Percentiles rank a stretch among this genome's conserved stretches.
These are phyloP conservation scores for Uria aalge DNA, from an alignment of 2,113 vertebrate genomes.

Conservation along the genomic window DNA sequence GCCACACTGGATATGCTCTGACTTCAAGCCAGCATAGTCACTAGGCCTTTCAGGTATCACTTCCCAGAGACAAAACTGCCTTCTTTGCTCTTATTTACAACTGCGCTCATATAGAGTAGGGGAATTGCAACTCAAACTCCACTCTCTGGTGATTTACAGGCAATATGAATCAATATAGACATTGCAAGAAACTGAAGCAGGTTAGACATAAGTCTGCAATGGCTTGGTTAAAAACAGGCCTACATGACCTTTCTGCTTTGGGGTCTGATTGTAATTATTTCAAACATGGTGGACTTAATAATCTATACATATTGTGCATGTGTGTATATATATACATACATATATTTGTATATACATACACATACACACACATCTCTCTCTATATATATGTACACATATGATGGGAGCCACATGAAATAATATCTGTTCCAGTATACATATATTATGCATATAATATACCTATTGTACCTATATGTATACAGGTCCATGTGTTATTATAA, in stretches of 20 bases:
- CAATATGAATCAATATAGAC: background rate
- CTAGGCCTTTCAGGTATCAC: background rate
- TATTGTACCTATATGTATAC: background rate
- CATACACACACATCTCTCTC: fast-evolving
- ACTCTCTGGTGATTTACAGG: background rate
- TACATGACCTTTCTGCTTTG: background rate
- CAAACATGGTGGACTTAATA: background rate
- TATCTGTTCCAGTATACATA: background rate
- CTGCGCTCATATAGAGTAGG: background rate
- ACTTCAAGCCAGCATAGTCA: background rate
- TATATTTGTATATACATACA: background rate
- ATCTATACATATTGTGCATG: background rate
- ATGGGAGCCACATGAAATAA: background rate
- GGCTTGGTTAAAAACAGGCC: background rate
- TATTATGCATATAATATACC: background rate
- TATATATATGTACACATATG: background rate
- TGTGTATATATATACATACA: no score
- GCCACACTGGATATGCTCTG: background rate
- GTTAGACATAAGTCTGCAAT: background rate
- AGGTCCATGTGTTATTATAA: background rate
- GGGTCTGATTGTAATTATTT: background rate
- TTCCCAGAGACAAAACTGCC: background rate
- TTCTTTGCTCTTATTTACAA: background rate
- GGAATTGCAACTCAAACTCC: background rate
- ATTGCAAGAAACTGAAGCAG: background rate